These are phyloP conservation scores for Onychomys arenicola DNA, from an alignment of 2,797 vertebrate species.

Conservation along the genomic window DNA sequence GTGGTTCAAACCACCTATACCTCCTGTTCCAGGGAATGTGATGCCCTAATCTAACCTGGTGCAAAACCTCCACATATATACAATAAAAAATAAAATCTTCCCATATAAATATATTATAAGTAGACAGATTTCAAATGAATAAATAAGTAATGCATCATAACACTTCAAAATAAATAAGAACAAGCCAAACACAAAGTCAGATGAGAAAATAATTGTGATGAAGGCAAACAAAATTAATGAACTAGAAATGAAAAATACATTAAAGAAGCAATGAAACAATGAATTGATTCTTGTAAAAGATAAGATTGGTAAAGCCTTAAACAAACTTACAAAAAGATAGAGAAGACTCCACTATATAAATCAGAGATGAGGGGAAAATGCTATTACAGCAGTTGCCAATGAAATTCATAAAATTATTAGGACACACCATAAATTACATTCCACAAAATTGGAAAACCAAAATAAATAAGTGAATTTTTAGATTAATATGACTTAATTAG, in stretches of 20 bases:
- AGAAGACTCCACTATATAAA: neutral
- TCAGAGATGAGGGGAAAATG: neutral
- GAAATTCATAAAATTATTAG: neutral
- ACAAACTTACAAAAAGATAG: neutral
- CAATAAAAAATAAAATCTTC: neutral
- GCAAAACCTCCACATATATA: neutral
- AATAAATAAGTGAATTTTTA: neutral
- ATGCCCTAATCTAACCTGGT: neutral
- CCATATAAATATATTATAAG: neutral
- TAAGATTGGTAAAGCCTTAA: neutral
- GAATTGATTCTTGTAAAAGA: neutral
- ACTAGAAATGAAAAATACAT: neutral
- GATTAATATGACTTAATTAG: neutral
- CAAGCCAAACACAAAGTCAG: neutral
- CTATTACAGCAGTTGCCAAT: neutral
- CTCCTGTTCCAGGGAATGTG: neutral
- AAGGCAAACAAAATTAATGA: neutral
- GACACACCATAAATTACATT: neutral
- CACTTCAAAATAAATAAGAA: neutral
- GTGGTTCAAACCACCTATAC: neutral
- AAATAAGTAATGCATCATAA: neutral
- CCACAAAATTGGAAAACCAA: neutral
- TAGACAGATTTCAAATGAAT: neutral
- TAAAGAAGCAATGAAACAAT: neutral
- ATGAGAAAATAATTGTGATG: neutral